These are phyloP conservation scores for Dasyornis broadbenti DNA, from an alignment of 2,113 vertebrate genomes.

Conservation along the genomic window DNA sequence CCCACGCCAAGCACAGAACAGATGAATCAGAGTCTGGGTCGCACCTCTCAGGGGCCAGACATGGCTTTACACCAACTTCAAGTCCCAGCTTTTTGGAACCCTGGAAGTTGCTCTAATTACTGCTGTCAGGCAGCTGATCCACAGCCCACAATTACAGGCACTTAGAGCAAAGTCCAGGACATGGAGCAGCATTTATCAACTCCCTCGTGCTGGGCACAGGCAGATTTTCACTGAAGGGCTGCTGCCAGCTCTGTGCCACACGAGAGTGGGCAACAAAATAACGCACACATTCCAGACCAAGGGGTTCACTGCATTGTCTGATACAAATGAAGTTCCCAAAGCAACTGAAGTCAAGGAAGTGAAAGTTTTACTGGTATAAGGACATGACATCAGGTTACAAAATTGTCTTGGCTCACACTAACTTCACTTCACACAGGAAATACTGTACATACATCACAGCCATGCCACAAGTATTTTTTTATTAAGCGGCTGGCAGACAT, in stretches of 20 bases:
- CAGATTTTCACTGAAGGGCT: not conserved
- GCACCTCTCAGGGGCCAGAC: not conserved
- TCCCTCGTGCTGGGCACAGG: not conserved
- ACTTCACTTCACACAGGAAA: not conserved
- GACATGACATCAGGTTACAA: not conserved
- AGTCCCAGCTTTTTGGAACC: not conserved
- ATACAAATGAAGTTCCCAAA: not conserved
- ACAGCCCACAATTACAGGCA: not conserved
- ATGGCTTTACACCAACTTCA: not conserved
- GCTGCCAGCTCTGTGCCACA: not conserved
- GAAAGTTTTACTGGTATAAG: not conserved
- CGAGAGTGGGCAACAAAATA: fast-evolving
- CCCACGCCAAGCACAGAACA: fast-evolving
- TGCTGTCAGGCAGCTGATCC: not conserved
- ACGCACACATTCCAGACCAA: not conserved
- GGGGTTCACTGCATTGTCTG: not conserved
- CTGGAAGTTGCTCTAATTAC: not conserved
- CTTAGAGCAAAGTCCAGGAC: not conserved
- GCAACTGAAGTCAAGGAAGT: not conserved
- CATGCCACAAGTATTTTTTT: not conserved
- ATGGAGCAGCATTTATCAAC: not conserved
- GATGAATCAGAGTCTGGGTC: not conserved
- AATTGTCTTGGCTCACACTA: not conserved
- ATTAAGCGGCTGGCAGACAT: not conserved
- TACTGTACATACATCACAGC: not conserved